Evolutionary conservation across 2,797 vertebrate genomes (phyloP).

Genomic region (Clarias pachynema): DNA sequence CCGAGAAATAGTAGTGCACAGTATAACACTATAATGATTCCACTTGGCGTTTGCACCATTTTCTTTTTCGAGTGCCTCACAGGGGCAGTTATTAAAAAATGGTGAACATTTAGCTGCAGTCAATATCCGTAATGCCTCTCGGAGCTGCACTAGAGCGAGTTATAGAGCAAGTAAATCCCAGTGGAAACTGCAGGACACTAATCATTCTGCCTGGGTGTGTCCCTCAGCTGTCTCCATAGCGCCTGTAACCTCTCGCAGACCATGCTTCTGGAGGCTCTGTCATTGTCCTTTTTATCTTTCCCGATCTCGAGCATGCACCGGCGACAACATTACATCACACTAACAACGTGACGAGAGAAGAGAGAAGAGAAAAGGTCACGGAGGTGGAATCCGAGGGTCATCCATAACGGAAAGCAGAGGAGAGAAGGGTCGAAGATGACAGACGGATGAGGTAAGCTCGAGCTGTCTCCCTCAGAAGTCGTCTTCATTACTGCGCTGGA

Average conservation of each 20-base stretch:
- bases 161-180: conserved; percentile 36
- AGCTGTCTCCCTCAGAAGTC: neutral
- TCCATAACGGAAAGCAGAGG: neutral
- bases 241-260: conserved; percentile 15
- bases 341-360: conserved; percentile 21
- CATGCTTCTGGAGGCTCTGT: neutral
- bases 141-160: conserved; percentile 37
- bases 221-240: conserved; percentile 33
- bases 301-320: neutral
- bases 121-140: conserved; percentile 38
- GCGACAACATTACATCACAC: conserved; percentile 6
- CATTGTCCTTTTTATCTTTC: conserved; percentile 27
- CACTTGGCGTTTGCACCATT: conserved; percentile 10
- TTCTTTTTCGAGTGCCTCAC: conserved; percentile 21
- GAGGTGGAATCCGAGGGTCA: neutral
- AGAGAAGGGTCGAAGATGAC: conserved; percentile 13
- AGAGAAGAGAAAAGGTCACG: neutral
- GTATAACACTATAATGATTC: conserved; percentile 2
- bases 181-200: conserved; percentile 35
- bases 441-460: neutral
- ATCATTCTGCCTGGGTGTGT: conserved; percentile 35
- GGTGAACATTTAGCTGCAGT: conserved; percentile 36
- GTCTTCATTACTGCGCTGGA: conserved; percentile 4
- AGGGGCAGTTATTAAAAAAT: conserved; percentile 30
- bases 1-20: conserved; percentile 3